phyloP scores from a whole-genome alignment of 2,888 invertebrate species.

The Andrena haemorrhoa region DNA sequence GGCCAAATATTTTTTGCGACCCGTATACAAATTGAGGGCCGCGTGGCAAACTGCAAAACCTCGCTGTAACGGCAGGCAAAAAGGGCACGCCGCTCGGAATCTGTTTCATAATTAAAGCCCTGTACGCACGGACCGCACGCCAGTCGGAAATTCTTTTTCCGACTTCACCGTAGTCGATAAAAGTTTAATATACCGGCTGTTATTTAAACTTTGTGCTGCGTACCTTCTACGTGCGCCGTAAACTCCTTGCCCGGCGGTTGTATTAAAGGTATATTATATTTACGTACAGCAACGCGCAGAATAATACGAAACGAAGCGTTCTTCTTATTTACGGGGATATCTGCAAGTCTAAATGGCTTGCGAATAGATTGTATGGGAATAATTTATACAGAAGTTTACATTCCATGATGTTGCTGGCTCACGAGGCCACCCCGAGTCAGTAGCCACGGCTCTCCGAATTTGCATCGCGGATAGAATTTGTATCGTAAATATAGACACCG shows the following conservation, averaged over 20 bases:
- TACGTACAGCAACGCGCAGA: too few species aligned
- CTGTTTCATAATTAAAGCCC: slow-evolving; percentile 44
- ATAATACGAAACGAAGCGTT: too few species aligned
- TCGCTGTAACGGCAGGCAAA: not conserved
- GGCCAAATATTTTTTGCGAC: slow-evolving; percentile 1
- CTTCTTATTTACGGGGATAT: too few species aligned
- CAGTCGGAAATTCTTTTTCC: slow-evolving; percentile 35
- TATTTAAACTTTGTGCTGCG: slow-evolving; percentile 25
- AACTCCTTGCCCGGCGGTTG: slow-evolving; percentile 4
- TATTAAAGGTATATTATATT: too few species aligned
- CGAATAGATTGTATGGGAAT: too few species aligned
- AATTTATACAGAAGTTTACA: too few species aligned
- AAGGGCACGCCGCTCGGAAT: slow-evolving; percentile 22
- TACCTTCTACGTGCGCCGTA: slow-evolving; percentile 4
- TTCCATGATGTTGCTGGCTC: too few species aligned
- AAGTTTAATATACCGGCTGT: slow-evolving; percentile 39
- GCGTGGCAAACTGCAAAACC: not conserved
- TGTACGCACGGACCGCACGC: not conserved
- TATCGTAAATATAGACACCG: not conserved
- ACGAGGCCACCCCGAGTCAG: too few species aligned
- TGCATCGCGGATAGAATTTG: too few species aligned
- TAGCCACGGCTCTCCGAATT: too few species aligned
- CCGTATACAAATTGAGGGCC: slow-evolving; percentile 18
- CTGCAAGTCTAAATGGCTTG: too few species aligned
- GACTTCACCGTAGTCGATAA: slow-evolving; percentile 18